A percentile compares a stretch with the other conserved stretches of the same genome.
These are phyloP conservation scores for Sorex maritimensis DNA, from an alignment of 2,797 vertebrate species.

Conservation along the genomic window DNA sequence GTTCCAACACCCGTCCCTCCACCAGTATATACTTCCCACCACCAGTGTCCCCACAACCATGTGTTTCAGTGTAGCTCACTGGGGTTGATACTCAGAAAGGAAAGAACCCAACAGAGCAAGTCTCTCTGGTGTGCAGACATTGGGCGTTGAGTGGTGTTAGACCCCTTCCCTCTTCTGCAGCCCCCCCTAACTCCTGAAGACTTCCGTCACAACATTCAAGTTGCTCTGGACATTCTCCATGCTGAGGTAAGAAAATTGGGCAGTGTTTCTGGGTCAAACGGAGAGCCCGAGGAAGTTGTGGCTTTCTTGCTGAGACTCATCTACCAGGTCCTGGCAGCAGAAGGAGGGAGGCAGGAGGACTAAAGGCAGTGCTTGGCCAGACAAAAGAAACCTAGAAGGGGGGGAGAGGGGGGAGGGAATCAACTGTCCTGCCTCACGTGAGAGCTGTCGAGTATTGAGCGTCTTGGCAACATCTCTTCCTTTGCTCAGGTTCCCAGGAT, in stretches of 20 bases:
- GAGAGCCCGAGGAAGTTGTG: neutral
- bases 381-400: neutral
- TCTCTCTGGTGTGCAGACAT: neutral
- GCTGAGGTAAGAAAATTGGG: conserved; percentile 86
- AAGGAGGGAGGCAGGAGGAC: neutral
- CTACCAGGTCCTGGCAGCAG: neutral
- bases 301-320: neutral
- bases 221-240: conserved; percentile 90
- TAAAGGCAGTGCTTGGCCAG: neutral
- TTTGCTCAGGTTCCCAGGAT: conserved; percentile 90
- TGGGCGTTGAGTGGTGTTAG: neutral
- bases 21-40: too few relatives aligned
- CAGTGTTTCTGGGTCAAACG: neutral
- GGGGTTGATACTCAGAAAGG: neutral
- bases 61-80: neutral
- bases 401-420: too few relatives aligned
- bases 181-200: conserved; percentile 86
- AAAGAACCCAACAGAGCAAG: neutral
- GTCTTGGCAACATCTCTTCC: neutral
- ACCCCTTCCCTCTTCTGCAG: conserved; percentile 82
- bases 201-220: conserved; percentile 84
- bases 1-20: too few relatives aligned
- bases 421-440: too few relatives aligned
- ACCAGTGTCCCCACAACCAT: neutral
- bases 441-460: rapidly evolving